Base-by-base conservation (phyloP, 2,113 vertebrate species). In the Podarcis cretensis region DNA sequence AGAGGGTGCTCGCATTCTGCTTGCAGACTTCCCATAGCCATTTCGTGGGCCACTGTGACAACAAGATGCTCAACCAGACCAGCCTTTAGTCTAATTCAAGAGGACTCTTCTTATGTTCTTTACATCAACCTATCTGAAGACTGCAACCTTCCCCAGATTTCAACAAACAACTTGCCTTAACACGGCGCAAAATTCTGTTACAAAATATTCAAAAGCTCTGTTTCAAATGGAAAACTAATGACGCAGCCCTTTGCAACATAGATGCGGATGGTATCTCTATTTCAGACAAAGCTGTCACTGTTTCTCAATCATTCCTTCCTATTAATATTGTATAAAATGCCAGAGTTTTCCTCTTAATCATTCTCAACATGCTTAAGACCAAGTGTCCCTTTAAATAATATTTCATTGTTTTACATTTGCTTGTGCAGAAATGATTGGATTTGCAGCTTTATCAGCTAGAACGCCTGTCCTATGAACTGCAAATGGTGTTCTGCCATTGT, bases 341-440 rank as follows among this genome's bases (percentile, higher is more conserved):
- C 78, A 91, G 16, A 83, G 20, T 69, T 93, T 90, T 40, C 18
- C 1, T 84, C 2, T 86, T 63, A 83, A 88, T 32, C 43, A 88
- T 79, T 94, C 66, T 90, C 43, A 91, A 5, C 54, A 10, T 2
- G 35, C 35, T 35, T 35, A 35, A 48, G 66, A 84, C 32, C 57
- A 91, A 90, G 77, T 90, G 66, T 0, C 1, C 88, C 20, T 71
- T 94, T 30, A 74, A 83, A 25, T 30, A 57, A 84, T 30, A 4
- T 79, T 73, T 92, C 32, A 54, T 10, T 57, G 32, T 35, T 91
- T 94, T 84, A 88, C 2, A 23, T 90, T 89, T 89, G 0, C 63
- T 87, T 92, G 69, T 9, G 37, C 83, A 91, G 57, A 32, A 63
- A 32, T 84, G 5, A 92, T 92, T 91, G 95, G 68, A 88, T 90